A percentile compares a stretch with the other conserved stretches of the same genome.
Conservation (phyloP, 2,113 vertebrate species). For the Muscicapa adusta region DNA sequence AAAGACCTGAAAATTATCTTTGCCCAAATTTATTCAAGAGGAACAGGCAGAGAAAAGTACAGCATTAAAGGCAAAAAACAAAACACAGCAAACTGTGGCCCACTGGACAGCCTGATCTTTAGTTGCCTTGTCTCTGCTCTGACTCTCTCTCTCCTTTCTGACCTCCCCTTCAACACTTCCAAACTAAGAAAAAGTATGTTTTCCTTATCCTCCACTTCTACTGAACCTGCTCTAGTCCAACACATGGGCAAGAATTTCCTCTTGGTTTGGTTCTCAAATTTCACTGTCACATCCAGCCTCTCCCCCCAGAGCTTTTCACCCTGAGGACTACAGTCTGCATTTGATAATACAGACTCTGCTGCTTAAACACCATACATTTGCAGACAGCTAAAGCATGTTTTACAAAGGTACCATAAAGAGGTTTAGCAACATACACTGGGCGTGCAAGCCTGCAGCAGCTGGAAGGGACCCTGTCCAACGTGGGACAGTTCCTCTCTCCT, state of each 20-base stretch:
- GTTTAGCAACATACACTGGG: not conserved
- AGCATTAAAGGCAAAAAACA: not conserved
- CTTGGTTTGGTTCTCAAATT: slow-evolving; percentile 14
- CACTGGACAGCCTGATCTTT: not conserved
- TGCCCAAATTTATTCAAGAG: not conserved
- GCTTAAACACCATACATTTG: not conserved
- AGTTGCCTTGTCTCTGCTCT: not conserved
- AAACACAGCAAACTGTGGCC: not conserved
- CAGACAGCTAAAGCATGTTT: not conserved
- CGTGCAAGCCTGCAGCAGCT: not conserved
- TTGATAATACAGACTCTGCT: not conserved
- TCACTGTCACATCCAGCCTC: not conserved
- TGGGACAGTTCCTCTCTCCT: not conserved
- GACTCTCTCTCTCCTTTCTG: not conserved
- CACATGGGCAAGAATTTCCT: not conserved
- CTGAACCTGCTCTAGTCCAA: not conserved
- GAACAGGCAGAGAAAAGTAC: not conserved
- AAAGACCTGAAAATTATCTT: not conserved
- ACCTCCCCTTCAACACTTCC: not conserved
- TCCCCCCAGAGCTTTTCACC: not conserved
- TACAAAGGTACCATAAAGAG: not conserved
- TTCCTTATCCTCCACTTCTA: not conserved
- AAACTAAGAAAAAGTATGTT: not conserved
- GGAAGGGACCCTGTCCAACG: not conserved
- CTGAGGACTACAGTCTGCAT: not conserved